Base-by-base conservation (phyloP, 1,140 invertebrate species). In the Araneus ventricosus region DNA sequence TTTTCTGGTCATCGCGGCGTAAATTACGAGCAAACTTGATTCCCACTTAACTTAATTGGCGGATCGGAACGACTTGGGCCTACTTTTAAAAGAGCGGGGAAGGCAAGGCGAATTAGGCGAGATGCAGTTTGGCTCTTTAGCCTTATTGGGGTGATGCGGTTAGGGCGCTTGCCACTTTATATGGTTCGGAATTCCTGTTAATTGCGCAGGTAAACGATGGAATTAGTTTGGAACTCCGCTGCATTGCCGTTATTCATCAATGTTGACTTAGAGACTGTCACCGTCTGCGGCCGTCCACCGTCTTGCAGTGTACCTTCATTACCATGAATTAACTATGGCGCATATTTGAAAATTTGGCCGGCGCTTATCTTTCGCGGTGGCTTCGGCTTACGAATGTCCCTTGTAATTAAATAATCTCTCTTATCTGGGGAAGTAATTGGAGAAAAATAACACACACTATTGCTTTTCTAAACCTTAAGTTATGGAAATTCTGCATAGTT, bases 11-110 rank as follows among this genome's bases (percentile, higher is more conserved):
- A 82, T 82, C 41, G 37, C 22, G 41, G 41, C 80, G 80, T 82
- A 82, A 82, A 82, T 82, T 82, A 82, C 80, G 80, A 30, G 80
- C 24, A 82, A 82, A 82, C 80, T 82, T 82, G 80, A 82, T 82
- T 82, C 41, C 80, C 80, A 82, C 80, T 82, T 82, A 45, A 82
- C 37, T 82, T 82, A 82, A 82, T 82, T 82, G 80, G 80, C 80
- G 80, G 22, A 41, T 24, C 39, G 37, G 80, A 82, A 82, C 41
- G 80, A 52, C 80, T 82, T 52, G 80, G 70, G 70, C 70, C 41
- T 52, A 52, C 39, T 82, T 52, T 82, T 82, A 82, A 82, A 82
- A 41, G 80, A 39, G 39, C 27, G 30, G 30, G 30, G 30, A 10
- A 6, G 17, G 70, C 17, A 30, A 14, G 22, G 39, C 5, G 80